Percentiles rank a stretch among this genome's conserved stretches.
These are phyloP conservation scores for Gila robusta DNA, from an alignment of 2,797 vertebrate genomes.

Conservation along the genomic window DNA sequence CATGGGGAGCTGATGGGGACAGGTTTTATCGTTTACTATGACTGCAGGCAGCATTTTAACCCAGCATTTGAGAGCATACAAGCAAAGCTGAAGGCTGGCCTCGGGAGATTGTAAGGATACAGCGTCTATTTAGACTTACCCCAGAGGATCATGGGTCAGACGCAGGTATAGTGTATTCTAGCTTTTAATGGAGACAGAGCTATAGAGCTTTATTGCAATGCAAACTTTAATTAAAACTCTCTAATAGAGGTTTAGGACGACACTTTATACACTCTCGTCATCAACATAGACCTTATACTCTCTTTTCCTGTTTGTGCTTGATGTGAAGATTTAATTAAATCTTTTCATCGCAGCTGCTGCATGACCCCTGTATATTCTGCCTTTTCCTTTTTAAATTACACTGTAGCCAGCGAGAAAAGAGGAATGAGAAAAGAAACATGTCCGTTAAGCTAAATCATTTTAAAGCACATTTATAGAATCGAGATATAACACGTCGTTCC, in stretches of 20 bases:
- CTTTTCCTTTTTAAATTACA: constrained; percentile 2
- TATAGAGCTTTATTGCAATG: constrained; percentile 6
- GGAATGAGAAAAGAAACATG: neutral
- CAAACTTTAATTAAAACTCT: constrained; percentile 16
- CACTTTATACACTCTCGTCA: neutral
- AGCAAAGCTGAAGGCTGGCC: constrained; percentile 30
- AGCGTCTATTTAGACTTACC: constrained; percentile 17
- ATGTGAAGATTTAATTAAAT: constrained; percentile 15
- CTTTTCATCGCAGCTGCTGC: neutral
- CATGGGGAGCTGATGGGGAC: constrained; percentile 38
- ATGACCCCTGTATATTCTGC: neutral
- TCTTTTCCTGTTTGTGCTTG: neutral
- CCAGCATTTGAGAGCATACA: constrained; percentile 20
- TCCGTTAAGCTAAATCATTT: neutral
- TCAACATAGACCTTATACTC: neutral
- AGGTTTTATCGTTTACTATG: constrained; percentile 25
- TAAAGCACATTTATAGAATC: neutral
- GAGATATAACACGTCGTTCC: neutral
- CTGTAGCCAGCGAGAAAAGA: neutral
- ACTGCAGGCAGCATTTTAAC: constrained; percentile 31
- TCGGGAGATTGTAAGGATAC: constrained; percentile 18
- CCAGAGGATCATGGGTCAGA: constrained; percentile 21
- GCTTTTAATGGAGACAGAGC: neutral
- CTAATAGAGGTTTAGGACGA: neutral
- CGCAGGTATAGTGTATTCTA: neutral